Evolutionary conservation across 2,888 invertebrate genomes (phyloP), one percentile per base, ranked within the genome.

Genomic region (Epiblema foenella): DNA sequence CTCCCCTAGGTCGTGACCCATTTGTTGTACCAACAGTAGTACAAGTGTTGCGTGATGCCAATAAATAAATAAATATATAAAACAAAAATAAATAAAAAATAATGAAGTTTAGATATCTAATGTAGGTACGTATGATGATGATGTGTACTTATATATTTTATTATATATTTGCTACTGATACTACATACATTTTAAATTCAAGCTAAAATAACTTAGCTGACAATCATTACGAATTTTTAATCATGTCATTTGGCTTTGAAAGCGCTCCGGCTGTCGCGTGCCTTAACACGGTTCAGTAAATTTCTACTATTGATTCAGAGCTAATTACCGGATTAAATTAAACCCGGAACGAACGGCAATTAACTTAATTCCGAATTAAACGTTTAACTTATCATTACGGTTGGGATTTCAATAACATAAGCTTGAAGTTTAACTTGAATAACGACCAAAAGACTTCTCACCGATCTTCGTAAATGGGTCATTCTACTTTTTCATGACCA

Each of bases 291-390:
- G n/a, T 17, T 17, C 49, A 17, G 60, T 29, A 49, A 29, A 46
- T 24, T 24, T 24, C 46, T 12, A 66, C 46, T 56, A 57, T 66
- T 66, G 66, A 66, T 66, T 66, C 46, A 17, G 33, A 46, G 33
- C 66, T 66, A 66, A 66, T 66, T 66, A 66, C 66, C 46, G 46
- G 57, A 66, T 66, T 57, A 57, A 66, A 66, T 46, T 66, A 56
- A 57, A 66, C 33, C 57, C 33, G n/a, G 20, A 64, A 66, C 56
- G 66, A 66, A 57, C 56, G 57, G 29, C 56, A 15, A 65, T 65
- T 65, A 56, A 65, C 65, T 56, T 65, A 56, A 65, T 65, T 65
- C 24, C 11, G 39, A 52, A 39, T 29, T 62, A 62, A 56, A 37
- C 64, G 54, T 42, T 65, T 24, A 42, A 39, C 39, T 52, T 39